These are phyloP conservation scores for Iguana delicatissima DNA, from an alignment of 2,797 vertebrate species.

Conservation along the genomic window DNA sequence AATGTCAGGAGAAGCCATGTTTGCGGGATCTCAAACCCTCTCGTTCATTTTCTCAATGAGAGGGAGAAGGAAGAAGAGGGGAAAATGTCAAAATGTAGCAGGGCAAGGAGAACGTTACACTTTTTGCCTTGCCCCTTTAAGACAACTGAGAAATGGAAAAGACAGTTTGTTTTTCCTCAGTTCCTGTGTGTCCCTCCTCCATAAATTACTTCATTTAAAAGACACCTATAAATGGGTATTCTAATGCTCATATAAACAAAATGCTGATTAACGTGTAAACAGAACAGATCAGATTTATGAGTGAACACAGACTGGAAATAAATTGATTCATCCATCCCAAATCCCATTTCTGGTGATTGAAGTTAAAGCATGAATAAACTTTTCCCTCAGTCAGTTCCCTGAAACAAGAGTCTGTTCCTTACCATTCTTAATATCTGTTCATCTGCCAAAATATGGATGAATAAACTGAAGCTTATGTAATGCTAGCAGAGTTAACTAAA, in stretches of 20 bases:
- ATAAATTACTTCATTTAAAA: background rate
- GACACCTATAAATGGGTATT: background rate
- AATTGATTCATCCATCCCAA: background rate
- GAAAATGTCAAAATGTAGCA: background rate
- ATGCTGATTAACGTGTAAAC: background rate
- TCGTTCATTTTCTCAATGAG: background rate
- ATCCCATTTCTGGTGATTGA: background rate
- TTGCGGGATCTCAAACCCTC: background rate
- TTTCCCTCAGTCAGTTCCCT: background rate
- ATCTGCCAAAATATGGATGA: background rate
- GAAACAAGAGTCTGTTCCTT: background rate
- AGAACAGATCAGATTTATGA: background rate
- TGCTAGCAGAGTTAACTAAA: background rate
- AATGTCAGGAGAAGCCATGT: background rate
- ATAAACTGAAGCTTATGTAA: background rate
- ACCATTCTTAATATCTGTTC: background rate
- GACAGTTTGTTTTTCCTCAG: background rate
- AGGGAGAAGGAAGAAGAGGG: background rate
- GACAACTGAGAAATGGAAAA: too few relatives aligned
- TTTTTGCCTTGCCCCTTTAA: too few relatives aligned
- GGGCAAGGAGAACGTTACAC: too few relatives aligned
- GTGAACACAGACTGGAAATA: background rate
- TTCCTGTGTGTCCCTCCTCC: background rate
- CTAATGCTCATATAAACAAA: background rate
- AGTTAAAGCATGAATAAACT: background rate